phyloP scores from a whole-genome alignment of 2,888 invertebrate genomes.

The Agonopterix arenella region DNA sequence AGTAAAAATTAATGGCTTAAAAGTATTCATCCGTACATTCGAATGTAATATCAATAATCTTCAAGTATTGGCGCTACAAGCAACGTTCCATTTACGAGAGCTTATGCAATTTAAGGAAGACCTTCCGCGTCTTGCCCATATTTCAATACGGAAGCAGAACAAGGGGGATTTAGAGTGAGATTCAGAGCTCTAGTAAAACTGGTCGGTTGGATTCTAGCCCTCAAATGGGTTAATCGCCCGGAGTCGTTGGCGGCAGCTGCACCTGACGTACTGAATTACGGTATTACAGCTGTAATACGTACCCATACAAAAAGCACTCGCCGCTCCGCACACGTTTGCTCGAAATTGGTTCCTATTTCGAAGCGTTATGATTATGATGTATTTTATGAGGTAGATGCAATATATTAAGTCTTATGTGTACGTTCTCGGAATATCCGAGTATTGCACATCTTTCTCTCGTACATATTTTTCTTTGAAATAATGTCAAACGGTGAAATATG shows the following conservation, averaged over 20 bases:
- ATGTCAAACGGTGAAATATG: neutral
- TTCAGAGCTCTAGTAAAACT: constrained; percentile 29
- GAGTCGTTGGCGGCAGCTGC: constrained; percentile 62
- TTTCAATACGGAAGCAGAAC: constrained; percentile 7
- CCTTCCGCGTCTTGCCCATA: constrained; percentile 19
- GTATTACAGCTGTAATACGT: constrained; percentile 46
- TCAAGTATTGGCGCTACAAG: constrained; percentile 46
- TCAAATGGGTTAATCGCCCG: constrained; percentile 71
- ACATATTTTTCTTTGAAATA: neutral
- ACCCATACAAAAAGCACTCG: constrained; percentile 35
- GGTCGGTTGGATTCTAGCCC: constrained; percentile 34
- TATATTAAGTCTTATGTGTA: too few species aligned
- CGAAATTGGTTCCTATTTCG: constrained; percentile 8
- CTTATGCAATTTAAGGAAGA: constrained; percentile 27
- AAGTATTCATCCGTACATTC: constrained; percentile 5
- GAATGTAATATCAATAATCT: constrained; percentile 51
- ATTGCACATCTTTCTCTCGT: too few species aligned
- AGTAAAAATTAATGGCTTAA: neutral
- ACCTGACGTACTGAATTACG: constrained; percentile 70
- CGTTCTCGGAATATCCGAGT: too few species aligned
- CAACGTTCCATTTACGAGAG: constrained; percentile 51
- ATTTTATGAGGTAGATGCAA: neutral
- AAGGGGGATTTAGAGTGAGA: constrained; percentile 14
- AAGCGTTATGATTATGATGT: constrained; percentile 8
- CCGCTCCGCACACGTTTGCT: constrained; percentile 14